Percentiles rank a stretch among this genome's conserved stretches.
These are phyloP conservation scores for Leistus spinibarbis DNA, from an alignment of 2,888 invertebrate genomes.

Conservation along the genomic window DNA sequence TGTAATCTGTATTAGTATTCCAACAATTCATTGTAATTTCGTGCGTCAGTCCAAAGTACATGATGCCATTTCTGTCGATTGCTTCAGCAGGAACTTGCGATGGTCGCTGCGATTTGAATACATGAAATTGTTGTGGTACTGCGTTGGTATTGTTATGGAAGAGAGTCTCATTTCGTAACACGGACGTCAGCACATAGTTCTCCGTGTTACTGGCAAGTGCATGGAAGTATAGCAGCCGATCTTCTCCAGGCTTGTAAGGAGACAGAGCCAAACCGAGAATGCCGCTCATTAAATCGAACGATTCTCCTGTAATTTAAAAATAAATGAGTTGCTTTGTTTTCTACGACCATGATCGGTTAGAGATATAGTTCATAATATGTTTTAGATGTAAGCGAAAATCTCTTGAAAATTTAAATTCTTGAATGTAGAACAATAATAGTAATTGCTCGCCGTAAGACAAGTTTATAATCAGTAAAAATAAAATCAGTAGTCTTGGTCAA, in stretches of 20 bases:
- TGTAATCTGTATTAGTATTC: conserved; percentile 70
- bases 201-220: conserved; percentile 70
- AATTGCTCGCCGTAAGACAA: no score
- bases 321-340: not conserved
- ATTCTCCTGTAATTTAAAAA: conserved; percentile 58
- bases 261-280: conserved; percentile 71
- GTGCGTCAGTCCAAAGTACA: conserved; percentile 73
- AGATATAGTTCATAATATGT: no score
- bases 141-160: conserved; percentile 60
- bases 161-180: conserved; percentile 64
- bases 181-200: conserved; percentile 66
- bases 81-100: conserved; percentile 77
- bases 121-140: conserved; percentile 61
- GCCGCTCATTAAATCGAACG: conserved; percentile 77
- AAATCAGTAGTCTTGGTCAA: no score
- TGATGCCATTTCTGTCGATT: conserved; percentile 71
- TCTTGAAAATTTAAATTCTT: no score
- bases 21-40: conserved; percentile 75
- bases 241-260: conserved; percentile 61
- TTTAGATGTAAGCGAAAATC: no score
- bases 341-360: no score
- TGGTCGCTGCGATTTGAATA: conserved; percentile 57
- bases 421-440: no score
- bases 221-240: conserved; percentile 71
- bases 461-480: no score